A percentile compares a stretch with the other conserved stretches of the same genome.
Conservation (phyloP, 2,888 invertebrate genomes). For the Antheraea assamensis region DNA sequence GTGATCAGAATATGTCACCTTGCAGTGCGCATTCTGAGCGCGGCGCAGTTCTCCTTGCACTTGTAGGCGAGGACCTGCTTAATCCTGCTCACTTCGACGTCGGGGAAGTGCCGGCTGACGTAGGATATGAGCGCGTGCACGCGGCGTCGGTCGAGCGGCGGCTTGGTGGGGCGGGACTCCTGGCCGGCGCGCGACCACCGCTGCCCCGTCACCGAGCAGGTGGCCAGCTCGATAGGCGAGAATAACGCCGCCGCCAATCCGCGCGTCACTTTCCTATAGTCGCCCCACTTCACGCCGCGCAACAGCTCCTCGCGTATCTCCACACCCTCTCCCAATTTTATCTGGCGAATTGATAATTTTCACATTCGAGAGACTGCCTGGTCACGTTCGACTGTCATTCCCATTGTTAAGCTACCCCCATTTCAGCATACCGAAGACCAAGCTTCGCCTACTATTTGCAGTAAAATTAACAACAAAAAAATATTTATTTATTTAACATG, state of each 20-base stretch:
- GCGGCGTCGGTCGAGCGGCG: constrained; percentile 86
- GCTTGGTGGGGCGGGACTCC: constrained; percentile 88
- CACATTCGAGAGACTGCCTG: neutral
- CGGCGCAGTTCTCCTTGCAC: constrained; percentile 90
- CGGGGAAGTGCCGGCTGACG: constrained; percentile 88
- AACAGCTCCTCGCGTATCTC: constrained; percentile 87
- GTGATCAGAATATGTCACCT: constrained; percentile 68
- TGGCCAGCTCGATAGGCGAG: constrained; percentile 88
- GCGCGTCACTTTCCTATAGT: constrained; percentile 87
- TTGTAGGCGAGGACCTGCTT: constrained; percentile 90
- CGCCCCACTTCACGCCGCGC: constrained; percentile 88
- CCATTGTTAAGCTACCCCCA: too few relatives aligned
- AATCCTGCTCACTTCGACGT: constrained; percentile 88
- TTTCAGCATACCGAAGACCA: too few relatives aligned
- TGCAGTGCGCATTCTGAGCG: constrained; percentile 88
- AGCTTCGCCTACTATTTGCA: too few relatives aligned
- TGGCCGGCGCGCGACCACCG: constrained; percentile 88
- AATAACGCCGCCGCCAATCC: constrained; percentile 88
- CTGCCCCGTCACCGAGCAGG: constrained; percentile 89
- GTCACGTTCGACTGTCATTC: neutral
- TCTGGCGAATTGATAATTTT: constrained; percentile 61
- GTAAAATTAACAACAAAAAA: too few relatives aligned
- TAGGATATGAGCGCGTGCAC: constrained; percentile 90
- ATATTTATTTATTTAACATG: too few relatives aligned
- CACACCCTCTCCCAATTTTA: constrained; percentile 87